Percentiles rank a stretch among this genome's conserved stretches.
These are phyloP conservation scores for Chromoteleia sp. DNA, from an alignment of 2,888 invertebrate species.

Conservation along the genomic window DNA sequence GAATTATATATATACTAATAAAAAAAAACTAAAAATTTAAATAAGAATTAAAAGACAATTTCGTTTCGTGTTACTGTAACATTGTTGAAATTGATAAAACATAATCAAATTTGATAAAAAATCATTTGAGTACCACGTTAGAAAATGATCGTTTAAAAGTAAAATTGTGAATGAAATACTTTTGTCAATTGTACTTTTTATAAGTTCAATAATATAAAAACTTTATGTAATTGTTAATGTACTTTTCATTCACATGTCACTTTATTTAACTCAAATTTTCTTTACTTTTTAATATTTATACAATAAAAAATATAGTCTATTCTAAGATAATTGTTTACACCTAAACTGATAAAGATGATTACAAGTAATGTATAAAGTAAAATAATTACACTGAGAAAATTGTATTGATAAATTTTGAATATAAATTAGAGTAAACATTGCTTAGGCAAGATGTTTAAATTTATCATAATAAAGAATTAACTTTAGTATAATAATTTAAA, in stretches of 20 bases:
- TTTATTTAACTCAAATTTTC: not conserved
- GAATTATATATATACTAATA: not conserved
- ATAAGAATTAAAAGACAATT: too few relatives aligned
- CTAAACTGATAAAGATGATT: conserved; percentile 24
- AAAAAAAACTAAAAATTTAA: not conserved
- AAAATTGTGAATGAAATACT: conserved; percentile 18
- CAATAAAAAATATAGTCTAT: conserved; percentile 6
- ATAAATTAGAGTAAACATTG: conserved; percentile 11
- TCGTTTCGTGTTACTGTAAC: conserved; percentile 5
- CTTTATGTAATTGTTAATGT: not conserved
- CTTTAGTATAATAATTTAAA: too few relatives aligned
- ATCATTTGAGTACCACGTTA: not conserved
- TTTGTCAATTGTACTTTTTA: too few relatives aligned
- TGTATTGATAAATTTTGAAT: not conserved
- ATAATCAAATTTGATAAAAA: not conserved
- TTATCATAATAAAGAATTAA: too few relatives aligned
- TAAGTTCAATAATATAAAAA: too few relatives aligned
- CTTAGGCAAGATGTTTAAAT: too few relatives aligned
- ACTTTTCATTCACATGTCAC: conserved; percentile 10
- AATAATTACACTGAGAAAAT: conserved; percentile 11
- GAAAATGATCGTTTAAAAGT: not conserved
- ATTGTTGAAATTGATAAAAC: conserved; percentile 3
- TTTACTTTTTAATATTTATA: not conserved
- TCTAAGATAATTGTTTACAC: conserved; percentile 17
- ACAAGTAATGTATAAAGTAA: conserved; percentile 21